Evolutionary conservation across 2,113 vertebrate species (phyloP).

Genomic region (Rostratula benghalensis): DNA sequence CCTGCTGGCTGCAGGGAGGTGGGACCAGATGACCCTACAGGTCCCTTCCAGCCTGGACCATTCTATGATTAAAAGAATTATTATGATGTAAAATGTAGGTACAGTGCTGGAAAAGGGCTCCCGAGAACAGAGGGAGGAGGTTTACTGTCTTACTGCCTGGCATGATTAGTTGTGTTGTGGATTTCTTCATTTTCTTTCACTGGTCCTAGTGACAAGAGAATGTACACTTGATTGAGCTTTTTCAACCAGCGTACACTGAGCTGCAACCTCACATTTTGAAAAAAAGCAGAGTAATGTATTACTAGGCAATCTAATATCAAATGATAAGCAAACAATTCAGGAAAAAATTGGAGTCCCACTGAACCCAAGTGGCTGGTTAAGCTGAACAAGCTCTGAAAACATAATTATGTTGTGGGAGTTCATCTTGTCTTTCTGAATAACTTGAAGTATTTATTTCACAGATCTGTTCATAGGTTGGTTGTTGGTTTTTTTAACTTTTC

Average conservation of each 20-base stretch:
- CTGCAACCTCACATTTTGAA: not conserved
- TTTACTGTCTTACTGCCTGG: not conserved
- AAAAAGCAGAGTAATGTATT: not conserved
- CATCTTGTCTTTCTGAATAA: not conserved
- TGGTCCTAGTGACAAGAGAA: not conserved
- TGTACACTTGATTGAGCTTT: not conserved
- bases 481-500: not conserved
- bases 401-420: conserved; percentile 12
- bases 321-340: conserved; percentile 29
- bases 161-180: not conserved
- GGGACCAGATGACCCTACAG: no score
- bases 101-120: not conserved
- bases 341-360: conserved; percentile 24
- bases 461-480: not conserved
- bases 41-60: no score
- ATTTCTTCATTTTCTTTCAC: not conserved
- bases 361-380: conserved; percentile 27
- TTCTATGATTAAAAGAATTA: not conserved
- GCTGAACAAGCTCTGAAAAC: conserved; percentile 14
- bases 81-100: not conserved
- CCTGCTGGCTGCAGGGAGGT: no score
- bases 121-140: not conserved
- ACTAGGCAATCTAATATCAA: conserved; percentile 4
- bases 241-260: not conserved
- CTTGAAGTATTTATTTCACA: not conserved